Evolutionary conservation across 2,888 invertebrate species (phyloP), one percentile per base, ranked within the genome.

Genomic region (Folsomia candida): DNA sequence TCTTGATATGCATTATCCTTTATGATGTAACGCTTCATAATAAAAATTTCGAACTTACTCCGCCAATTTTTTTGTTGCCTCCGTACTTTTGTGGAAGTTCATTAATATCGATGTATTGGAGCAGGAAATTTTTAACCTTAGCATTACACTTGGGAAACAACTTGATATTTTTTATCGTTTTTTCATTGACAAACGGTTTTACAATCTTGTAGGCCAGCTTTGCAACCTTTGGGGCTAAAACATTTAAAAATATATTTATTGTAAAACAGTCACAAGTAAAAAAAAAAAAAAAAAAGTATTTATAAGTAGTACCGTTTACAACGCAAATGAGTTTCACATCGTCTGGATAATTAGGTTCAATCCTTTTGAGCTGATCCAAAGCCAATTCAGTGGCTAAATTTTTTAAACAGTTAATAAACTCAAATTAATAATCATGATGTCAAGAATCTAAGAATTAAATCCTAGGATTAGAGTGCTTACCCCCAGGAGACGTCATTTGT

Each of bases 151-250:
- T 78, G 4, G 78, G 78, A 68, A 72, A 78, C 25, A 78, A 71
- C 63, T 78, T 78, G 2, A 78, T 76, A 28, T 76, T 70, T 27
- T 77, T 76, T 24, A 78, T 51, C 26, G 76, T 77, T 47, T 68
- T 72, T 27, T 76, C 78, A 28, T 69, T 26, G 18, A 78, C 76
- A 62, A 78, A 73, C 1, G 78, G 76, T 60, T 78, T 78, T 20
- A 71, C 76, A 47, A 78, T 78, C 60, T 78, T 78, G 71, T 78
- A 78, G 1, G 76, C 78, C 69, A 78, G 61, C 54, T 78, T 78
- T 20, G 78, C 78, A 18, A 78, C 78, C 59, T 78, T 78, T 24
- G 78, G 78, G 9, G 78, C 78, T 78, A 29, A 11, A 58, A 51
- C 51, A 4, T 4, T 4, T 11, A 62, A 28, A n/a, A 29, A 62